A percentile compares a stretch with the other conserved stretches of the same genome.
These are phyloP conservation scores for Lasiurus borealis DNA, from an alignment of 2,113 vertebrate genomes.

Conservation along the genomic window DNA sequence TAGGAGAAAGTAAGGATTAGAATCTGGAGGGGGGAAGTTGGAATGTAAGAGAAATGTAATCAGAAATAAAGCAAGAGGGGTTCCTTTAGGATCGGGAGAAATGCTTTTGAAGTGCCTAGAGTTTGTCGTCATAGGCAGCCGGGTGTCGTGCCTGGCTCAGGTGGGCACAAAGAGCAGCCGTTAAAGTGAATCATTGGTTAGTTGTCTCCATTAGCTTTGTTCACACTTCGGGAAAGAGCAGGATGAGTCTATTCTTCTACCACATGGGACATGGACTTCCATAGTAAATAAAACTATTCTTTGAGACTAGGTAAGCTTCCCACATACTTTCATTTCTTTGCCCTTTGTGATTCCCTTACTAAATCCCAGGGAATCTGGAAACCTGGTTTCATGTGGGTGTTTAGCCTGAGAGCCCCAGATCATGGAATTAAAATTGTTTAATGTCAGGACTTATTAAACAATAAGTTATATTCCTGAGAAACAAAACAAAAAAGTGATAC, in stretches of 20 bases:
- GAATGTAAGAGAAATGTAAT: not conserved
- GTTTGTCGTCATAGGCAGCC: not conserved
- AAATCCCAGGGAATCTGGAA: not conserved
- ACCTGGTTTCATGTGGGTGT: not conserved
- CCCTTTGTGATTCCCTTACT: not conserved
- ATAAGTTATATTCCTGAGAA: not conserved
- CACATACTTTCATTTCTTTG: not conserved
- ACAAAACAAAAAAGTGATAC: not conserved
- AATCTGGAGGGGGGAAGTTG: not conserved
- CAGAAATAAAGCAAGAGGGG: not conserved
- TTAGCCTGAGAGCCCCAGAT: not conserved
- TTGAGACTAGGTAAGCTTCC: not conserved
- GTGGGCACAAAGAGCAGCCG: not conserved
- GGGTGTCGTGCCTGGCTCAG: not conserved
- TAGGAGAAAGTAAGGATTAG: not conserved
- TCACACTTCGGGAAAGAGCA: not conserved
- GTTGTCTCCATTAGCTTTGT: not conserved
- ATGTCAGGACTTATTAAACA: not conserved
- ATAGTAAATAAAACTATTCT: not conserved
- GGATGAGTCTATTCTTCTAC: not conserved
- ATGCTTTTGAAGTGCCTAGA: not conserved
- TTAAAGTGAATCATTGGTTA: not conserved
- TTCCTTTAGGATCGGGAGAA: not conserved
- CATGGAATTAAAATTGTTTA: not conserved
- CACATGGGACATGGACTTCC: not conserved